Base-by-base conservation (phyloP, 2,797 vertebrate species). In the Parauchenoglanis ngamensis region DNA sequence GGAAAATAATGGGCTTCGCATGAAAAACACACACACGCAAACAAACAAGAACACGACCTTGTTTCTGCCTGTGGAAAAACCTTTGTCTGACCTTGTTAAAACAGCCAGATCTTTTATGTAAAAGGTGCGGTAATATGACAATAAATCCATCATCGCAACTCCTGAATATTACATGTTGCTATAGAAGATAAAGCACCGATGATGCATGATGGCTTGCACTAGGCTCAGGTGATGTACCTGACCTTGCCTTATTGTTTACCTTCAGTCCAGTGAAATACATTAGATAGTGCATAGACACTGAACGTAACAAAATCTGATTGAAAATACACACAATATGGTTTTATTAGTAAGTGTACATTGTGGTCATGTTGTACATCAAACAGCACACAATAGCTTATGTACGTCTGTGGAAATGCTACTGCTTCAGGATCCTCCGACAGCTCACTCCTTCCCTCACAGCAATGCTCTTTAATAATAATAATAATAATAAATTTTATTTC, bases 391-490 rank as follows among this genome's bases (percentile, higher is more conserved):
- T 35, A 70, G 15, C 31, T 70, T 49, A 75, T 49, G 44, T 49
- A 63, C 93, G 94, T 31, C 96, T 93, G 88, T 97, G 97, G 90
- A 98, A 98, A 88, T 95, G 94, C 0, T 96, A 96, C 91, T 97
- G 96, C 89, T 94, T 97, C 86, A 96, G 94, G 28, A 95, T 96
- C 92, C 96, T 97, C 93, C 97, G 94, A 92, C 98, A 99, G 67
- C 91, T 94, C 76, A 96, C 82, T 56, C 93, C 92, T 63, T 92
- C 93, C 67, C 96, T 95, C 88, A 98, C 83, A 3, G 93, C 95
- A 87, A 99, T 94, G 13, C 96, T 97, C 92, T 96, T 97, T 89
- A 99, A n/a, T n/a, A n/a, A n/a, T n/a, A n/a, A n/a, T n/a, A n/a
- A n/a, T n/a, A n/a, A n/a, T n/a, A n/a, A n/a, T n/a, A n/a, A n/a